phyloP scores from a whole-genome alignment of 2,888 invertebrate species.

The Clistopyga incitator region DNA sequence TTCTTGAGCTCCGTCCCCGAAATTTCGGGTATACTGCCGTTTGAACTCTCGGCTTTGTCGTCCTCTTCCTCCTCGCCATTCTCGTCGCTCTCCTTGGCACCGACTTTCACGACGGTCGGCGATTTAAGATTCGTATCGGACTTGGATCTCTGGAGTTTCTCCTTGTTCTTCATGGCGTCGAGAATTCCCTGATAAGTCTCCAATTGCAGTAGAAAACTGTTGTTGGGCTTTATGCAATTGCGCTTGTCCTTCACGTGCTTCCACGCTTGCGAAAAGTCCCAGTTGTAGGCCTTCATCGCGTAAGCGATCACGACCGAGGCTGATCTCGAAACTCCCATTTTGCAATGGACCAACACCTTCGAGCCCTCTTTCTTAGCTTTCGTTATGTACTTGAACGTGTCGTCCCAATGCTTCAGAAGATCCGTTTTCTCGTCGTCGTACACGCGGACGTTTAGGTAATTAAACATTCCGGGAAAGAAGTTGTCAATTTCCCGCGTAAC shows the following conservation, averaged over 20 bases:
- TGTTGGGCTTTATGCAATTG: slow-evolving; percentile 98
- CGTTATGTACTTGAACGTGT: slow-evolving; percentile 98
- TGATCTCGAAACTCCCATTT: slow-evolving; percentile 99
- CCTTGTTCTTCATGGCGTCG: slow-evolving; percentile 98
- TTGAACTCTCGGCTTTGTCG: slow-evolving; percentile 57
- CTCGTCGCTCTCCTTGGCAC: slow-evolving; percentile 77
- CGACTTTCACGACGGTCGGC: slow-evolving; percentile 85
- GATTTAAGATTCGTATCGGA: slow-evolving; percentile 95
- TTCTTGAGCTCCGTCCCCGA: slow-evolving; percentile 80
- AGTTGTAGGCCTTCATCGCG: slow-evolving; percentile 98
- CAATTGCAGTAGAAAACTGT: slow-evolving; percentile 96
- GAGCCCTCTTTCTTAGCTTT: slow-evolving; percentile 95
- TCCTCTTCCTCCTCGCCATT: slow-evolving; percentile 71
- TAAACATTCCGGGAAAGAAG: slow-evolving; percentile 98
- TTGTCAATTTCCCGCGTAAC: slow-evolving; percentile 99
- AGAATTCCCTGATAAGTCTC: slow-evolving; percentile 98
- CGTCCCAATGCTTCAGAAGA: slow-evolving; percentile 98
- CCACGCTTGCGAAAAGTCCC: slow-evolving; percentile 95
- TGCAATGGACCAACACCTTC: slow-evolving; percentile 98
- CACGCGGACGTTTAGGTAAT: slow-evolving; percentile 98
- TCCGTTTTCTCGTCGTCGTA: slow-evolving; percentile 99
- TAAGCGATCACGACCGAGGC: slow-evolving; percentile 99
- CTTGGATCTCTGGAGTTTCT: slow-evolving; percentile 96
- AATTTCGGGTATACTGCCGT: slow-evolving; percentile 71
- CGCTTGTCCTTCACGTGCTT: slow-evolving; percentile 96